A percentile compares a stretch with the other conserved stretches of the same genome.
Evolutionary conservation across 2,888 invertebrate species (phyloP).

Genomic region (Pammene aurita): DNA sequence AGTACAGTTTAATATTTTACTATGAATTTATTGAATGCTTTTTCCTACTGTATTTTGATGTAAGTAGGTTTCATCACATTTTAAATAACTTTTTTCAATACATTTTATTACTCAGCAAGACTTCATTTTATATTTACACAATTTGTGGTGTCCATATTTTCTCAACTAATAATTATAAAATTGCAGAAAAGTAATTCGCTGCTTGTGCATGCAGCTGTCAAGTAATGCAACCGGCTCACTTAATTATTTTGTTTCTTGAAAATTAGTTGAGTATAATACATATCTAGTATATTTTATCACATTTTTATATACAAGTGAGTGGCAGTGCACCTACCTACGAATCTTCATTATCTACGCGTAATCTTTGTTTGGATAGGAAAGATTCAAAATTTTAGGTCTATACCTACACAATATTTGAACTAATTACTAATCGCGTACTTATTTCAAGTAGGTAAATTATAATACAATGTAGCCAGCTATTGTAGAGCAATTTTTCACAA

Average conservation of each 20-base stretch:
- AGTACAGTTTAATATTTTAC: conserved; percentile 32
- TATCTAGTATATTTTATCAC: conserved; percentile 39
- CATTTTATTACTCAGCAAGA: conserved; percentile 27
- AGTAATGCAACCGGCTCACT: conserved; percentile 21
- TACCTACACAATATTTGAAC: conserved; percentile 28
- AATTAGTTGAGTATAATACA: conserved; percentile 18
- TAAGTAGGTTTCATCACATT: conserved; percentile 39
- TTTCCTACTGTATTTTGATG: conserved; percentile 35
- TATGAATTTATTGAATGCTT: conserved; percentile 42
- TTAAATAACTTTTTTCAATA: conserved; percentile 32
- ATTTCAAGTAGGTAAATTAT: conserved; percentile 20
- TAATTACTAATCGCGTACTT: conserved; percentile 32
- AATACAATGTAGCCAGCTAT: conserved; percentile 24
- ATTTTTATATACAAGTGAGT: conserved; percentile 39
- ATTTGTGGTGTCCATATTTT: conserved; percentile 18
- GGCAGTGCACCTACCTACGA: conserved; percentile 39
- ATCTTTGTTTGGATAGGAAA: conserved; percentile 37
- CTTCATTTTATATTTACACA: conserved; percentile 39
- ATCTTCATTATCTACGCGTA: conserved; percentile 23
- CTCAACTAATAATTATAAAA: conserved; percentile 23
- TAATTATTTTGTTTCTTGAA: conserved; percentile 22
- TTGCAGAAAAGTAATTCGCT: conserved; percentile 16
- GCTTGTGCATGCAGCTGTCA: conserved; percentile 22
- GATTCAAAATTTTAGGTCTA: conserved; percentile 24
- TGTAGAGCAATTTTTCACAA: conserved; percentile 1